Evolutionary conservation across 2,888 invertebrate genomes (phyloP).

Genomic region (Oxytorus armatus): DNA sequence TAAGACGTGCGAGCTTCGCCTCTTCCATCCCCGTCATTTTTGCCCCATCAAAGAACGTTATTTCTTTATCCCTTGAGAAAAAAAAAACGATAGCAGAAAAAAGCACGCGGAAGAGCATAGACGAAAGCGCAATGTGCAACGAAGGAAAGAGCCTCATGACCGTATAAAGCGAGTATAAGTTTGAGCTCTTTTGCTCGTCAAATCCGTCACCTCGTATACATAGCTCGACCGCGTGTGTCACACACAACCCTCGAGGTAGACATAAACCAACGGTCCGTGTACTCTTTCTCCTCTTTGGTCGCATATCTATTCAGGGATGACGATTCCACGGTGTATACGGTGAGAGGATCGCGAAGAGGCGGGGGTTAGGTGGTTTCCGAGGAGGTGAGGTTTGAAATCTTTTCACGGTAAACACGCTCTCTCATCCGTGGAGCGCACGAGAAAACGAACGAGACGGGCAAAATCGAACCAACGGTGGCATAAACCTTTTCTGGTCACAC

Average conservation of each 20-base stretch:
- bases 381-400: conserved; percentile 56
- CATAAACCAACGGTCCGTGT: conserved; percentile 20
- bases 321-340: conserved; percentile 29
- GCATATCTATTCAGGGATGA: conserved; percentile 50
- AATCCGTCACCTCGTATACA: conserved; percentile 40
- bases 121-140: conserved; percentile 26
- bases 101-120: conserved; percentile 35
- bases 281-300: conserved; percentile 13
- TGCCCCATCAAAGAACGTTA: background rate
- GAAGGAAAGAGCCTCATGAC: conserved; percentile 5
- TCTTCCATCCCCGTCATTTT: background rate
- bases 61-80: background rate
- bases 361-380: too few relatives aligned
- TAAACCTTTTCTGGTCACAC: conserved; percentile 49
- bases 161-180: conserved; percentile 48
- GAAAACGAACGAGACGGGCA: conserved; percentile 52
- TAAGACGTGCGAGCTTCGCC: background rate
- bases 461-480: conserved; percentile 60
- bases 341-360: conserved; percentile 6
- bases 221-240: conserved; percentile 29
- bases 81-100: background rate
- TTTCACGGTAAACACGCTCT: conserved; percentile 63
- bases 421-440: conserved; percentile 50
- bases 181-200: conserved; percentile 58
- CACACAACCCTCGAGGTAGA: conserved; percentile 7